Base-by-base conservation (phyloP, 1,140 invertebrate species). In the Euura lappo region DNA sequence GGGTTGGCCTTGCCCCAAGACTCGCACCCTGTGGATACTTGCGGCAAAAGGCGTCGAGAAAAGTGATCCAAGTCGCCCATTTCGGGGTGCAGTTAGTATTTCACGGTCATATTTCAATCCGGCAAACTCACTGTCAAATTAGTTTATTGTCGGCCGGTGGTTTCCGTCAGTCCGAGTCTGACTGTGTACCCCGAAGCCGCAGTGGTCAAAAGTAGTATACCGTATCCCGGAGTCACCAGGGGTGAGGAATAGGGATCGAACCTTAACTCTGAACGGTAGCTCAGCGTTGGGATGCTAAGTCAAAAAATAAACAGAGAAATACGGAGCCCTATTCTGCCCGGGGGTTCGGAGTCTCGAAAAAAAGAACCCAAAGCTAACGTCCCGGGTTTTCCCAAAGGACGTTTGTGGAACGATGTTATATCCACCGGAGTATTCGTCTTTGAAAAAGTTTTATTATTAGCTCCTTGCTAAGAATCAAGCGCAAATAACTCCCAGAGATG, bases 281-380 rank as follows among this genome's bases (percentile, higher is more conserved):
- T 74, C 68, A 6, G 74, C 42, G 75, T 71, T 64, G 69, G 45
- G 73, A 75, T 71, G 81, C 78, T 84, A 83, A 84, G 83, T 83
- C 79, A 82, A 82, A 84, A 84, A 84, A 84, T 84, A 81, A 84
- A 84, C 83, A 84, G 71, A 73, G 67, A 68, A 77, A 68, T 28
- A 10, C 47, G 64, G 66, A 28, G 8, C 7, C 6, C 13, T 13
- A 7, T 6, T 67, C 66, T 67, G 66, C 28, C 66, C 66, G 66
- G 66, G 28, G 66, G 66, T 64, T 13, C 60, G 8, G 8, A 10
- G 8, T 10, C 8, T 10, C 28, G 28, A 28, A 28, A 28, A 28
- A 28, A 28, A 28, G 28, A 28, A 28, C 8, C 13, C 60, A 64
- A 13, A 13, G 60, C 60, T 13, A 13, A 28, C 28, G 28, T 28